Evolutionary conservation across 2,888 invertebrate genomes (phyloP), one percentile per base, ranked within the genome.

Genomic region (Pyrrhosoma nymphula): DNA sequence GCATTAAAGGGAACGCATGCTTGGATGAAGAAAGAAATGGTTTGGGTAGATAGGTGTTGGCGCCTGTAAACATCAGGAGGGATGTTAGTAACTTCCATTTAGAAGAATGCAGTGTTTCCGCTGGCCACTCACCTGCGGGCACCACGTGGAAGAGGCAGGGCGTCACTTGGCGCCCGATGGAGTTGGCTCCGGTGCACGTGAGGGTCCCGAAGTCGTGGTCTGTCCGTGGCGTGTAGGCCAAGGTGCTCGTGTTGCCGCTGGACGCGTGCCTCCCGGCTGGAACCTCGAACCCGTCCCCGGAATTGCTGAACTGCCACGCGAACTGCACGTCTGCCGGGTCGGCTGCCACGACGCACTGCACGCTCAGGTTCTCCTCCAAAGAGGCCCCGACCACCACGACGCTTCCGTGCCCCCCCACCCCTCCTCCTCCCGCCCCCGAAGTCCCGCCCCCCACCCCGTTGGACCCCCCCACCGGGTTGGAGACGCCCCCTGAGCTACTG

Each of bases 91-190:
- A 47, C 8, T 47, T 47, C 47, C 8, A 47, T 47, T 2, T 47
- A 47, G 47, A 47, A n/a, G n/a, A n/a, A n/a, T n/a, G n/a, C n/a
- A n/a, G n/a, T n/a, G n/a, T n/a, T n/a, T n/a, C n/a, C n/a, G n/a
- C n/a, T n/a, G n/a, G n/a, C n/a, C n/a, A 20, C 69, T 69, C 26
- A 99, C 99, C 99, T 96, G 99, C 99, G 95, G 98, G 98, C 82
- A 99, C 98, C 97, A 99, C 98, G 97, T 99, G 99, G 97, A 99
- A 99, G 96, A 99, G 98, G 97, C 99, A 99, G 23, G 99, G 99
- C 96, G 98, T 98, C 96, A 98, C 97, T 97, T 99, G 99, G 95
- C 98, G 97, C 96, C 99, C 99, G 95, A 99, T 98, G 96, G 98
- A 98, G 97, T 99, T 99, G 96, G 98, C 97, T 26, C 99, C 99